phyloP scores from a whole-genome alignment of 2,797 vertebrate species.

The Gila robusta region DNA sequence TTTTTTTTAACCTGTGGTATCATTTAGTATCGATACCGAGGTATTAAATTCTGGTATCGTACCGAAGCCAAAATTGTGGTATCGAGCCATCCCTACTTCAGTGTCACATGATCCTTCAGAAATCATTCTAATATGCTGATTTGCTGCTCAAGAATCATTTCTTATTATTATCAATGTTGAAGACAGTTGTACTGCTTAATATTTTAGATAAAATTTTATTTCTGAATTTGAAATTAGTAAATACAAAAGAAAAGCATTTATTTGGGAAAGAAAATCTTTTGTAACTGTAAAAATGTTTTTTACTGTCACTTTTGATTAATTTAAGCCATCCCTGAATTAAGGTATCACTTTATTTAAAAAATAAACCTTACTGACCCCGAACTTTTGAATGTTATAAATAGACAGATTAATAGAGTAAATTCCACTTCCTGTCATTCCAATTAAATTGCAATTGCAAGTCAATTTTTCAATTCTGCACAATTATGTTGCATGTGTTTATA shows the following conservation, averaged over 20 bases:
- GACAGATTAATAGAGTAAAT: not conserved
- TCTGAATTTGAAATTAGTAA: not conserved
- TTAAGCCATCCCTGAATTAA: not conserved
- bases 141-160: not conserved
- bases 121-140: not conserved
- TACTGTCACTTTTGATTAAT: not conserved
- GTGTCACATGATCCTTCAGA: not conserved
- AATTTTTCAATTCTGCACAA: not conserved
- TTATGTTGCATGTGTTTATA: not conserved
- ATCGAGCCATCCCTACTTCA: too few species aligned
- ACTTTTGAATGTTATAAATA: not conserved
- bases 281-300: not conserved
- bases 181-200: not conserved
- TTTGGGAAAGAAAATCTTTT: not conserved
- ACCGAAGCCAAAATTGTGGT: too few species aligned
- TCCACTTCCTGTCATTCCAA: not conserved
- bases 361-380: not conserved
- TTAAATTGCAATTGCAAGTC: not conserved
- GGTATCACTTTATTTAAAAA: not conserved
- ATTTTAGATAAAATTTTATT: not conserved
- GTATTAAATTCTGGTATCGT: too few species aligned
- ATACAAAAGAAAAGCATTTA: not conserved
- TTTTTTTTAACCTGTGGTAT: too few species aligned
- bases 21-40: too few species aligned
- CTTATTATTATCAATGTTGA: not conserved